These are phyloP conservation scores for Monoplex corrugatus DNA, from an alignment of 2,888 invertebrate genomes.

Conservation along the genomic window DNA sequence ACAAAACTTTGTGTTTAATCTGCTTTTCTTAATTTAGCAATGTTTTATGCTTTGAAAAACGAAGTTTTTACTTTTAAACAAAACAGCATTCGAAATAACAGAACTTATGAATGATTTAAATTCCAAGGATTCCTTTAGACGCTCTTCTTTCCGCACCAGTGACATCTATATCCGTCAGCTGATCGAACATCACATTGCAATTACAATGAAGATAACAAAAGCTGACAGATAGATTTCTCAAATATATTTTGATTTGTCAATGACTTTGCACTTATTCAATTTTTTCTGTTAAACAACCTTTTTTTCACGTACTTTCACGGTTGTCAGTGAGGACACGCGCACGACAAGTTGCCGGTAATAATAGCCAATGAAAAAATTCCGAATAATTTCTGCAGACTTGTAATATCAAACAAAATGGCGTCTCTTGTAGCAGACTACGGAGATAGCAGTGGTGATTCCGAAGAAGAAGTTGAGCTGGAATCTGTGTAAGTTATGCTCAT, in stretches of 20 bases:
- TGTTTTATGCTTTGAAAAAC: not conserved
- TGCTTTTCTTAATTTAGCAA: not conserved
- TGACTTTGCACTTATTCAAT: not conserved
- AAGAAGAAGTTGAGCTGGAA: not conserved
- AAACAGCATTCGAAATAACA: not conserved
- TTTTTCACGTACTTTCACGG: conserved; percentile 55
- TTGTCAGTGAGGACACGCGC: conserved; percentile 47
- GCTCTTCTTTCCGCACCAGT: conserved; percentile 57
- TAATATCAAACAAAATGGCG: conserved; percentile 67
- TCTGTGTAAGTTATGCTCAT: not conserved
- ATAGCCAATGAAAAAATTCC: conserved; percentile 64
- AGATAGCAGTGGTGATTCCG: conserved; percentile 60
- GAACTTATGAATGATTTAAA: not conserved
- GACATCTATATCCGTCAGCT: conserved; percentile 79
- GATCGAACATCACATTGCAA: conserved; percentile 67
- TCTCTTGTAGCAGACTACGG: conserved; percentile 79
- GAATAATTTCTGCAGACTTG: conserved; percentile 41
- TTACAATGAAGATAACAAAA: conserved; percentile 53
- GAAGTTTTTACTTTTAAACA: not conserved
- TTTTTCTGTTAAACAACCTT: not conserved
- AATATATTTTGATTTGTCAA: not conserved
- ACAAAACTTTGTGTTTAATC: not conserved
- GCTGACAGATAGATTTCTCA: conserved; percentile 3
- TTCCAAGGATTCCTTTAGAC: conserved; percentile 55
- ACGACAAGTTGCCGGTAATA: conserved; percentile 62